Percentiles rank a stretch among this genome's conserved stretches.
Conservation (phyloP, 2,888 invertebrate genomes). For the Seira musarum region DNA sequence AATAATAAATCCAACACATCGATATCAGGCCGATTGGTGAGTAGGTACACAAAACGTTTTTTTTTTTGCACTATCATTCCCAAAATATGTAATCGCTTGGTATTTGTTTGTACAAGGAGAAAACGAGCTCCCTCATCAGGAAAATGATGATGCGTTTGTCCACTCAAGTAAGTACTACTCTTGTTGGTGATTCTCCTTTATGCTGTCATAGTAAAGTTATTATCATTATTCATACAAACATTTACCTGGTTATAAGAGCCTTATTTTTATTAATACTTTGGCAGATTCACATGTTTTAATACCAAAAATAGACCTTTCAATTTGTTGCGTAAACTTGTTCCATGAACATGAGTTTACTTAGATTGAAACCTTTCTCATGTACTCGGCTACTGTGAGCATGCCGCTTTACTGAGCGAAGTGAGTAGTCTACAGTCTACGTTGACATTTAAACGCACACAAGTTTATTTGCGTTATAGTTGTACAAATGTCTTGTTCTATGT, state of each 20-base stretch:
- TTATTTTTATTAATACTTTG: too few species aligned
- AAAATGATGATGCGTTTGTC: not conserved
- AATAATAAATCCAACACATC: not conserved
- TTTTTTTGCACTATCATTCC: constrained; percentile 49
- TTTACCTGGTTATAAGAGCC: too few species aligned
- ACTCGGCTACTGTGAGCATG: constrained; percentile 20
- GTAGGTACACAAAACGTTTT: constrained; percentile 27
- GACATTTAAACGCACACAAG: constrained; percentile 29
- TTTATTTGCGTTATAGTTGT: too few species aligned
- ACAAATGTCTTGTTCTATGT: too few species aligned
- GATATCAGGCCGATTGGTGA: constrained; percentile 25
- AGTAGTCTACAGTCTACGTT: not conserved
- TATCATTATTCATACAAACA: too few species aligned
- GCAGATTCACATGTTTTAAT: too few species aligned
- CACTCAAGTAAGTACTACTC: too few species aligned
- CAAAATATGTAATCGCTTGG: constrained; percentile 40
- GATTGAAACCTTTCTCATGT: constrained; percentile 36
- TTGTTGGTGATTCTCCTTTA: too few species aligned
- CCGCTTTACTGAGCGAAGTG: not conserved
- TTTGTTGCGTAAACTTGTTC: too few species aligned
- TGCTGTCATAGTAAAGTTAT: too few species aligned
- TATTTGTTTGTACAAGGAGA: constrained; percentile 41
- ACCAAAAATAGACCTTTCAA: too few species aligned
- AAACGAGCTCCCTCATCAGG: constrained; percentile 25
- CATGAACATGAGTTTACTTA: constrained; percentile 10